Evolutionary conservation across 2,888 invertebrate species (phyloP).

Genomic region (Belgica antarctica): DNA sequence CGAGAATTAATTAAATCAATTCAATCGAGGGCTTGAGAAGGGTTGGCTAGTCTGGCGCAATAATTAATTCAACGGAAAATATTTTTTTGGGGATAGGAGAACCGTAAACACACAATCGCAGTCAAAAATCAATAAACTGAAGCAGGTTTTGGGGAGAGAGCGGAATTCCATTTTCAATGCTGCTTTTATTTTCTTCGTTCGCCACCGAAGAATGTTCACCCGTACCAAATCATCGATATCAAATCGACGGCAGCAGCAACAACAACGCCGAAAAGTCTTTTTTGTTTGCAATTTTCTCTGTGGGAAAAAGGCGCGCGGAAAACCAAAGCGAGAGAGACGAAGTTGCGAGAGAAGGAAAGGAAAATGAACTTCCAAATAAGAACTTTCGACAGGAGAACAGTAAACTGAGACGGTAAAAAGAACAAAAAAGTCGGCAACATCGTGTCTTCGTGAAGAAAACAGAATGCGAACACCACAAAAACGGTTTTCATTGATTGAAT

Average conservation of each 20-base stretch:
- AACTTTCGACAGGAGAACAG: background rate
- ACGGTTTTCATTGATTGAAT: background rate
- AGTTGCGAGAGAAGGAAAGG: background rate
- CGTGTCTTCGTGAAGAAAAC: background rate
- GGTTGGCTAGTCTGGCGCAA: slow-evolving; percentile 14
- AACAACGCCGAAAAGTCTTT: background rate
- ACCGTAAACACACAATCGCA: slow-evolving; percentile 28
- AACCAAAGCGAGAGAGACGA: background rate
- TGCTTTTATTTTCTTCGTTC: background rate
- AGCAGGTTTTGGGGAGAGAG: slow-evolving; percentile 9
- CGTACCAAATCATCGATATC: slow-evolving; percentile 5
- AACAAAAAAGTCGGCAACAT: slow-evolving; percentile 1
- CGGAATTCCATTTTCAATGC: background rate
- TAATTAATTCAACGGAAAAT: slow-evolving; percentile 17
- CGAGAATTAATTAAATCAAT: too few relatives aligned
- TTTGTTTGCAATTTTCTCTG: slow-evolving; percentile 29
- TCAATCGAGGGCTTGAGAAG: too few relatives aligned
- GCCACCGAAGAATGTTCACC: background rate
- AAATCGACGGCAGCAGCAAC: background rate
- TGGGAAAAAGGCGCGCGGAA: slow-evolving; percentile 37
- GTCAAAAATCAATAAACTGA: slow-evolving; percentile 26
- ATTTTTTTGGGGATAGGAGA: background rate
- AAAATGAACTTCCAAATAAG: background rate
- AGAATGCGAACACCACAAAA: background rate
- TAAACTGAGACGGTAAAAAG: background rate